These are phyloP conservation scores for Romanogobio albipinnatus DNA, from an alignment of 2,113 vertebrate genomes.

Conservation along the genomic window DNA sequence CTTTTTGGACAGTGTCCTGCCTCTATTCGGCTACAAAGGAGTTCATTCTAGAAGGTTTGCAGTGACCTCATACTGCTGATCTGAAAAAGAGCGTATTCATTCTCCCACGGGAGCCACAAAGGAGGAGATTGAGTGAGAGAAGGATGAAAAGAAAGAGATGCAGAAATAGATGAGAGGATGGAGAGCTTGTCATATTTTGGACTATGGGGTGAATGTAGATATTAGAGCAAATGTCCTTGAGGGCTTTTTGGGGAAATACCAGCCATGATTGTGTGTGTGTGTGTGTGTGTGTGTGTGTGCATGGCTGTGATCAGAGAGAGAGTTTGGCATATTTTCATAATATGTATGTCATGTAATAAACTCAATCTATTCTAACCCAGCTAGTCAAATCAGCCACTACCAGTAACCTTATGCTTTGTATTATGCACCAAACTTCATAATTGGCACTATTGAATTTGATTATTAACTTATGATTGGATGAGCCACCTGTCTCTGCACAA, in stretches of 20 bases:
- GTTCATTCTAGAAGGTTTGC: slow-evolving; percentile 47
- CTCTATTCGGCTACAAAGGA: slow-evolving; percentile 35
- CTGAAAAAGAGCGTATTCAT: slow-evolving; percentile 48
- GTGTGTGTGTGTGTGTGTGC: background rate
- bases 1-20: slow-evolving; percentile 26
- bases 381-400: background rate
- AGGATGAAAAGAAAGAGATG: slow-evolving; percentile 37
- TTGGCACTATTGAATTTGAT: no score
- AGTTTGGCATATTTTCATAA: slow-evolving; percentile 12
- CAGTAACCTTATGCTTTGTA: background rate
- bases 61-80: slow-evolving; percentile 45
- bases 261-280: background rate
- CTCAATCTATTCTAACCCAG: background rate
- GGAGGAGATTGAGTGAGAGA: slow-evolving; percentile 29
- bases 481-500: no score
- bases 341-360: slow-evolving; percentile 1
- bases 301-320: background rate
- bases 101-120: slow-evolving; percentile 35
- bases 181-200: slow-evolving; percentile 14
- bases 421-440: background rate
- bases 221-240: slow-evolving; percentile 2
- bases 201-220: background rate
- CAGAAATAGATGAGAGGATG: slow-evolving; percentile 28
- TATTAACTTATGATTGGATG: no score
- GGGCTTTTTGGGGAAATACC: slow-evolving; percentile 14